Conservation (phyloP, 2,888 invertebrate species). For the Agriopis aurantiaria region DNA sequence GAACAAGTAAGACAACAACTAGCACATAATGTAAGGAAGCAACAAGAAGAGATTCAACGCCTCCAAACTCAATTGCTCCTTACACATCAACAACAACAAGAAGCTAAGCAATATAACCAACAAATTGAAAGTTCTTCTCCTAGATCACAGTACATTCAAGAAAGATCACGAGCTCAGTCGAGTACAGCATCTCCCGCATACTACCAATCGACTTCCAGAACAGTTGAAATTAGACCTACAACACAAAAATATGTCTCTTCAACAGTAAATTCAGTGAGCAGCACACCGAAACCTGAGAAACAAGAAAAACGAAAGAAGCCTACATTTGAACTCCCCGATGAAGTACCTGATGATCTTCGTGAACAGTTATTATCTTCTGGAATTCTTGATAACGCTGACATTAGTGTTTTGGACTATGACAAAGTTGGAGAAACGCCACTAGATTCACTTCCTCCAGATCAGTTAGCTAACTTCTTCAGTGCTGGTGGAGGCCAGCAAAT, state of each 20-base stretch:
- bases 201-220: slow-evolving; percentile 77
- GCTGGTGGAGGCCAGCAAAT: slow-evolving; percentile 93
- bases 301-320: slow-evolving; percentile 87
- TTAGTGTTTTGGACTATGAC: slow-evolving; percentile 94
- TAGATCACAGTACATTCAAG: slow-evolving; percentile 74
- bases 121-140: slow-evolving; percentile 70
- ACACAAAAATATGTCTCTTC: slow-evolving; percentile 83
- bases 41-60: slow-evolving; percentile 83
- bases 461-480: slow-evolving; percentile 94
- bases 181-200: slow-evolving; percentile 71
- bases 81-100: slow-evolving; percentile 71
- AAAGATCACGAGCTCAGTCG: slow-evolving; percentile 70
- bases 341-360: slow-evolving; percentile 95
- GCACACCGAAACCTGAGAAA: slow-evolving; percentile 74
- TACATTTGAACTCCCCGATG: slow-evolving; percentile 90
- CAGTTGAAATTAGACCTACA: slow-evolving; percentile 81
- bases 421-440: slow-evolving; percentile 95
- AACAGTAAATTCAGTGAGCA: slow-evolving; percentile 78
- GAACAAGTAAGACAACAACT: slow-evolving; percentile 76
- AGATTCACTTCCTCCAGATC: slow-evolving; percentile 94
- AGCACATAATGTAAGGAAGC: slow-evolving; percentile 81
- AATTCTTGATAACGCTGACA: slow-evolving; percentile 94
- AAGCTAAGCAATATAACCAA: slow-evolving; percentile 64
- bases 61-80: slow-evolving; percentile 75
- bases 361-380: slow-evolving; percentile 94